Base-by-base conservation (phyloP, 2,113 vertebrate genomes). In the Calonectris borealis region DNA sequence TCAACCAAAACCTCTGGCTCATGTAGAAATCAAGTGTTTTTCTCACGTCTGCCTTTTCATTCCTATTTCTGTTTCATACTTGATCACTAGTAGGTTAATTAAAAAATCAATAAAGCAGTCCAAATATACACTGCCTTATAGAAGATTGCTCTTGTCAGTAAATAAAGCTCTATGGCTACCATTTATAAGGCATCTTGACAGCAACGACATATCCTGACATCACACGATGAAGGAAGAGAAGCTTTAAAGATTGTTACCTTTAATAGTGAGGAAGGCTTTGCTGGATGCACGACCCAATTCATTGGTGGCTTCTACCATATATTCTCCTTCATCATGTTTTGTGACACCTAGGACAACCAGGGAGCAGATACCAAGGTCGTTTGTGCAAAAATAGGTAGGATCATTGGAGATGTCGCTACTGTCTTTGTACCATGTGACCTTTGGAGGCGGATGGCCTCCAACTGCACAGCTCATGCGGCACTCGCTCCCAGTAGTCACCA, bases 381-480 rank as follows among this genome's bases (percentile, higher is more conserved):
- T 97, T 0, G 97, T 98, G 96, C 98, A 98, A 88, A 98, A 97
- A 64, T 98, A 98, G 16, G 97, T 83, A 3, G 98, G 91, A 51
- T 98, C 94, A 1, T 92, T 97, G 87, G 98, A 98, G 81, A 99
- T 92, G 94, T 98, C 98, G 83, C 98, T 93, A 48, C 79, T 95
- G 57, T 99, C 96, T 91, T 97, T 98, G 91, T 98, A 99, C 99
- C 99, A 99, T 1, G 97, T 98, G 96, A 99, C 52, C 2, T 94
- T 98, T 4, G 99, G 99, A 7, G 48, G 29, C 1, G 99, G 99
- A 7, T 98, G 93, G 76, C 99, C 99, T 34, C 90, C 98, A 31
- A 99, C 98, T 0, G 99, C 99, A 2, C 99, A 99, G 96, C 98
- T 99, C 99, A 99, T 99, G 44, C 71, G 97, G 54, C 99, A 99